Conservation (phyloP, 2,888 invertebrate species). For the Scotopteryx bipunctaria region DNA sequence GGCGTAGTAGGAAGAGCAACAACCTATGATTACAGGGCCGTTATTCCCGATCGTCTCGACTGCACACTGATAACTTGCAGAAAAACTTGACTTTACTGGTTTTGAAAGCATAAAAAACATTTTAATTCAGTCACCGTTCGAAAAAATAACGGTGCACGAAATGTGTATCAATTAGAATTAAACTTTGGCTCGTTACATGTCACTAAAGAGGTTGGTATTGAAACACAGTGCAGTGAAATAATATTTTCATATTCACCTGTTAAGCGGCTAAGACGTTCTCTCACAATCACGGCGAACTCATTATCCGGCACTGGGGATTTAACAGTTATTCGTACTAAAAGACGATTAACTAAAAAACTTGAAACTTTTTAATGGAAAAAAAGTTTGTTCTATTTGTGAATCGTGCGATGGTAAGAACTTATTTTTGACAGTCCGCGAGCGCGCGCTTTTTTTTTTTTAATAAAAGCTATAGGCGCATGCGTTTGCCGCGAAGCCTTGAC, state of each 20-base stretch:
- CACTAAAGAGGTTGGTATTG: constrained; percentile 41
- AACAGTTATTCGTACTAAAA: constrained; percentile 76
- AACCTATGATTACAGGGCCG: constrained; percentile 83
- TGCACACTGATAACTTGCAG: constrained; percentile 65
- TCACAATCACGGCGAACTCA: constrained; percentile 78
- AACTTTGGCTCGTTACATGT: constrained; percentile 42
- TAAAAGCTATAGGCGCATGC: constrained; percentile 49
- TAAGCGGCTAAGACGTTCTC: constrained; percentile 67
- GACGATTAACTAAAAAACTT: constrained; percentile 42
- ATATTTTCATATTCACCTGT: constrained; percentile 74
- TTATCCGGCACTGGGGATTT: constrained; percentile 72
- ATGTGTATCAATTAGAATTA: constrained; percentile 36
- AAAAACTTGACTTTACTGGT: constrained; percentile 38
- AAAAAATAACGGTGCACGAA: constrained; percentile 33
- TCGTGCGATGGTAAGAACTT: constrained; percentile 40
- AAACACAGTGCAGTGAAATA: constrained; percentile 55
- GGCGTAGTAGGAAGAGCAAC: constrained; percentile 77
- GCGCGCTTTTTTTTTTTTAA: constrained; percentile 69
- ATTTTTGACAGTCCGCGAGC: constrained; percentile 67
- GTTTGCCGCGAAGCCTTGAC: constrained; percentile 72
- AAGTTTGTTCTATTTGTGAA: constrained; percentile 28
- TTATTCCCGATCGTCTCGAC: constrained; percentile 74
- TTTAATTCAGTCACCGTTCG: constrained; percentile 15
- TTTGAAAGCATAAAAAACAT: constrained; percentile 9
- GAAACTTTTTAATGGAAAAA: constrained; percentile 29